Conservation (phyloP, 2,888 invertebrate species). For the Lochmaea crataegi region DNA sequence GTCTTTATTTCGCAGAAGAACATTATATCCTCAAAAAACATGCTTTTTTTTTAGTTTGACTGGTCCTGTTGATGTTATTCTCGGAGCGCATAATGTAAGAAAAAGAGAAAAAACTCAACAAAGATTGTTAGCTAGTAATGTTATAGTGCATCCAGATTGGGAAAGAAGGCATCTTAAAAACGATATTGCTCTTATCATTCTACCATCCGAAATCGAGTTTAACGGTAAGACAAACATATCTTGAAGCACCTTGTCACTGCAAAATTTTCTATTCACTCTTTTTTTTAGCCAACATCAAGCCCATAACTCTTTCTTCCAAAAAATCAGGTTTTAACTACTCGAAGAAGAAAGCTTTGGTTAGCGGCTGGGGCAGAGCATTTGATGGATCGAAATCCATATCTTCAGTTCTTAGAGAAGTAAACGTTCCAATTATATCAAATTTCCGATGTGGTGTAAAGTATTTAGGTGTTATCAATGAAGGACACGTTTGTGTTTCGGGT, state of each 20-base stretch:
- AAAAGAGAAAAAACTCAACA: slow-evolving; percentile 57
- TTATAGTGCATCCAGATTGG: slow-evolving; percentile 62
- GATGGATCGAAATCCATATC: slow-evolving; percentile 61
- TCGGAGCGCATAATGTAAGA: slow-evolving; percentile 56
- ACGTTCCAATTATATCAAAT: slow-evolving; percentile 64
- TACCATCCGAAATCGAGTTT: slow-evolving; percentile 51
- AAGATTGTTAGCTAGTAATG: slow-evolving; percentile 47
- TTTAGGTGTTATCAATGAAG: slow-evolving; percentile 60
- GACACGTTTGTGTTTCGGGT: slow-evolving; percentile 67
- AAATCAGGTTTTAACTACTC: slow-evolving; percentile 58
- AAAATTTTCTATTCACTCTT: slow-evolving; percentile 22
- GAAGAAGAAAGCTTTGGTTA: slow-evolving; percentile 62
- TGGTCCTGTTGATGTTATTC: slow-evolving; percentile 39
- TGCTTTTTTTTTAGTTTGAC: neutral
- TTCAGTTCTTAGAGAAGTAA: slow-evolving; percentile 63
- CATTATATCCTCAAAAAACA: too few relatives aligned
- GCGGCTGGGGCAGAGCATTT: slow-evolving; percentile 66
- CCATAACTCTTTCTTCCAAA: slow-evolving; percentile 60
- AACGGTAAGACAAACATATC: slow-evolving; percentile 49
- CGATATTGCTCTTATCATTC: slow-evolving; percentile 65
- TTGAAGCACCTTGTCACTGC: slow-evolving; percentile 50
- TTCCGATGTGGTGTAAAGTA: slow-evolving; percentile 64
- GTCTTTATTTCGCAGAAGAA: too few relatives aligned
- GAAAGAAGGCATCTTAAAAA: slow-evolving; percentile 57
- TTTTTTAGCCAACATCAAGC: slow-evolving; percentile 62